Conservation (phyloP, 1,140 invertebrate species). For the Macrobrachium nipponense region DNA sequence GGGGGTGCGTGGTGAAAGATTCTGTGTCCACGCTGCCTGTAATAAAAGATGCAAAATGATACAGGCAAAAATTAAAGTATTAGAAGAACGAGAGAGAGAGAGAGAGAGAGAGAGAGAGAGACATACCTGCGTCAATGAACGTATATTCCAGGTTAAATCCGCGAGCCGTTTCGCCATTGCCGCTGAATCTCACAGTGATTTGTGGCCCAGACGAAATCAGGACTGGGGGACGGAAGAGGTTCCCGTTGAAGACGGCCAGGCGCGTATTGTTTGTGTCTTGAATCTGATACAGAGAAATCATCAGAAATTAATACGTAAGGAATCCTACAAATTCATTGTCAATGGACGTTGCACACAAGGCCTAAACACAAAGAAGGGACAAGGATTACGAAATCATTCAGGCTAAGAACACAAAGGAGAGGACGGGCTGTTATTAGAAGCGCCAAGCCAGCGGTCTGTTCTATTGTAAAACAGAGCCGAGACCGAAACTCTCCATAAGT, state of each 20-base stretch:
- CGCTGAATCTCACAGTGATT: constrained; percentile 77
- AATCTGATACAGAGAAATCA: constrained; percentile 70
- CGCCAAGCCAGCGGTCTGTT: no score
- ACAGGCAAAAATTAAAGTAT: not conserved
- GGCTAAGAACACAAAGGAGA: no score
- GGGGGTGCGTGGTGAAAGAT: not conserved
- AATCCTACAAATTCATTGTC: no score
- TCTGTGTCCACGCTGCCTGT: not conserved
- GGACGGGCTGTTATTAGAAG: no score
- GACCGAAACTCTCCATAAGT: no score
- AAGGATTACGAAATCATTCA: no score
- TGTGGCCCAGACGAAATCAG: constrained; percentile 77
- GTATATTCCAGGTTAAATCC: constrained; percentile 79
- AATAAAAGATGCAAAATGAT: no score
- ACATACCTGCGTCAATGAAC: constrained; percentile 68
- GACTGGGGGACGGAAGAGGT: constrained; percentile 78
- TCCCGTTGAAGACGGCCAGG: constrained; percentile 76
- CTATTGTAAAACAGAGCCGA: no score
- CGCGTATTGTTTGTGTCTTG: constrained; percentile 79
- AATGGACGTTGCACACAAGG: no score
- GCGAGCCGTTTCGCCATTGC: constrained; percentile 77
- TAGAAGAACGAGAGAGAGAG: constrained; percentile 3
- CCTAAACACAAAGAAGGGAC: no score
- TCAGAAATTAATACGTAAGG: not conserved
- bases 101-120: constrained; percentile 32